Evolutionary conservation across 2,888 invertebrate genomes (phyloP).

Genomic region (Iselma pallidipennis): DNA sequence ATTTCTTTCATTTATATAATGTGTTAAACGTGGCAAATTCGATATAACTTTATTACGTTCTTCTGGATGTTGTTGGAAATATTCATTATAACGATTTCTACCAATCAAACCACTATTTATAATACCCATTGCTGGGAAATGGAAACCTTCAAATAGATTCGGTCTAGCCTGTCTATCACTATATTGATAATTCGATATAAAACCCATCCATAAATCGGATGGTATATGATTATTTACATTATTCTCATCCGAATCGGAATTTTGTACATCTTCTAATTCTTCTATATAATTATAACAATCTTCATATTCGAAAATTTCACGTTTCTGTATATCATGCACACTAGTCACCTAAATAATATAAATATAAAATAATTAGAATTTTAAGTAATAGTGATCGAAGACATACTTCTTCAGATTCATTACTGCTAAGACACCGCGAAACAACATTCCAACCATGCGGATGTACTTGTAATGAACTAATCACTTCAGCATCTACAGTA

Average conservation of each 20-base stretch:
- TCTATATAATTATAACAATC: conserved; percentile 47
- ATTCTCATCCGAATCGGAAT: conserved; percentile 31
- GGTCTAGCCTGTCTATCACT: conserved; percentile 34
- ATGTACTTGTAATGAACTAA: conserved; percentile 86
- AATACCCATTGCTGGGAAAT: conserved; percentile 46
- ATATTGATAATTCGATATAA: conserved; percentile 47
- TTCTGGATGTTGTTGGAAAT: conserved; percentile 44
- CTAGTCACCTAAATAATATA: conserved; percentile 76
- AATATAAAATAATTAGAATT: conserved; percentile 7
- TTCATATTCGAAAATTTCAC: conserved; percentile 54
- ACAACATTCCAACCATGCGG: conserved; percentile 89
- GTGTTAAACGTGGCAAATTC: conserved; percentile 78
- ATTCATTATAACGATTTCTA: conserved; percentile 41
- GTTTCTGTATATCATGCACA: conserved; percentile 88
- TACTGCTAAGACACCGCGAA: conserved; percentile 83
- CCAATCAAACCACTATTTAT: conserved; percentile 52
- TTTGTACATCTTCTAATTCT: conserved; percentile 30
- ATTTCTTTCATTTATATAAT: conserved; percentile 84
- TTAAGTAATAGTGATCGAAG: background rate
- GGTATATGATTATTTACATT: conserved; percentile 36
- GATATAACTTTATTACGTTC: conserved; percentile 61
- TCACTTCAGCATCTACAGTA: conserved; percentile 89
- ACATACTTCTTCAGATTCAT: conserved; percentile 81
- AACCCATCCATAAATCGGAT: conserved; percentile 55
- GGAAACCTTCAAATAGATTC: conserved; percentile 32